A percentile compares a stretch with the other conserved stretches of the same genome.
Conservation (phyloP, 2,888 invertebrate species). For the Apodemia zela region DNA sequence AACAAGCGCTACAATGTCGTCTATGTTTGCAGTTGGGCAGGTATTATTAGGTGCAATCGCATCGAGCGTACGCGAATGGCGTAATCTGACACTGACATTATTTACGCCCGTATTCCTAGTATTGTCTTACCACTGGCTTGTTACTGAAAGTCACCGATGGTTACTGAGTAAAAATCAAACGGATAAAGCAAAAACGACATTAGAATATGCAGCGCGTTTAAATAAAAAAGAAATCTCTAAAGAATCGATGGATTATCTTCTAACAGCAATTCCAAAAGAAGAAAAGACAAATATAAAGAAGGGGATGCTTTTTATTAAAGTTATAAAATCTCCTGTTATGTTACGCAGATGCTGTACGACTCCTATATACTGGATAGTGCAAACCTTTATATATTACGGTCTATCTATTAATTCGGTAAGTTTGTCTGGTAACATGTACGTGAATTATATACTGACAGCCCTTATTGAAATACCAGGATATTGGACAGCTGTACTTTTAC, state of each 20-base stretch:
- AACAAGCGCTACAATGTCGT: slow-evolving; percentile 84
- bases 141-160: slow-evolving; percentile 89
- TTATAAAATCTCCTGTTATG: slow-evolving; percentile 76
- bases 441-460: slow-evolving; percentile 85
- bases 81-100: slow-evolving; percentile 81
- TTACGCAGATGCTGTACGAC: slow-evolving; percentile 83
- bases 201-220: slow-evolving; percentile 81
- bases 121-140: slow-evolving; percentile 83
- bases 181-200: slow-evolving; percentile 80
- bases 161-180: slow-evolving; percentile 84
- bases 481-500: slow-evolving; percentile 80
- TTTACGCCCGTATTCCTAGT: slow-evolving; percentile 85
- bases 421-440: slow-evolving; percentile 86
- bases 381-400: slow-evolving; percentile 89
- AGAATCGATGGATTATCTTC: slow-evolving; percentile 56
- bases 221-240: slow-evolving; percentile 79
- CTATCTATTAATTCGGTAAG: slow-evolving; percentile 88
- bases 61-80: slow-evolving; percentile 85
- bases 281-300: slow-evolving; percentile 35
- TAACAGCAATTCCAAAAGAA: slow-evolving; percentile 51
- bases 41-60: slow-evolving; percentile 84
- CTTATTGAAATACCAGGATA: slow-evolving; percentile 87
- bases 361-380: slow-evolving; percentile 89
- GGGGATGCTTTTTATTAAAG: slow-evolving; percentile 51
- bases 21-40: slow-evolving; percentile 87